A percentile compares a stretch with the other conserved stretches of the same genome.
These are phyloP conservation scores for Alces alces DNA, from an alignment of 2,113 vertebrate genomes.

Conservation along the genomic window DNA sequence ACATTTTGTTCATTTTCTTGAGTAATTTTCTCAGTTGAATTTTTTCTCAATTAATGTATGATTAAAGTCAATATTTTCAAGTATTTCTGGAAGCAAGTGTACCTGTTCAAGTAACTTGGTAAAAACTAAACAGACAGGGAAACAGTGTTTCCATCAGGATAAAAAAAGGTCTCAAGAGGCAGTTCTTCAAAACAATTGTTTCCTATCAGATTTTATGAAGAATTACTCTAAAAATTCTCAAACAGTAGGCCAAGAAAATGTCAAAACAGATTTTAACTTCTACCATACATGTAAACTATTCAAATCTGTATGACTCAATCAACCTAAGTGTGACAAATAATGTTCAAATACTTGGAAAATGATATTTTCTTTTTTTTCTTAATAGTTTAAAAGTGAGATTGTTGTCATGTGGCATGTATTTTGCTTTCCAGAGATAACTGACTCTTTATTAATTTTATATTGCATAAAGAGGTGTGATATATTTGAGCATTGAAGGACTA, in stretches of 20 bases:
- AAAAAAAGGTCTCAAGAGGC: background rate
- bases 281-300: background rate
- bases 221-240: conserved; percentile 7
- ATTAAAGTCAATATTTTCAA: background rate
- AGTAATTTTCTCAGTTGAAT: background rate
- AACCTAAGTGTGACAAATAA: background rate
- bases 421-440: background rate
- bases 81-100: background rate
- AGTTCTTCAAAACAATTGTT: conserved; percentile 19
- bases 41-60: background rate
- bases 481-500: background rate
- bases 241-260: background rate
- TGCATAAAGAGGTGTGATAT: background rate
- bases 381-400: conserved; percentile 12
- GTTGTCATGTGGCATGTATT: background rate
- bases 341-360: background rate
- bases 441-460: background rate
- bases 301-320: background rate
- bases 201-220: background rate
- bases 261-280: conserved; percentile 37
- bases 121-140: background rate
- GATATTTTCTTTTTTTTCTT: background rate
- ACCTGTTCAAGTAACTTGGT: background rate
- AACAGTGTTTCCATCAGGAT: background rate
- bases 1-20: background rate